These are phyloP conservation scores for Choloepus hoffmanni DNA, from an alignment of 2,113 vertebrate species.

Conservation along the genomic window DNA sequence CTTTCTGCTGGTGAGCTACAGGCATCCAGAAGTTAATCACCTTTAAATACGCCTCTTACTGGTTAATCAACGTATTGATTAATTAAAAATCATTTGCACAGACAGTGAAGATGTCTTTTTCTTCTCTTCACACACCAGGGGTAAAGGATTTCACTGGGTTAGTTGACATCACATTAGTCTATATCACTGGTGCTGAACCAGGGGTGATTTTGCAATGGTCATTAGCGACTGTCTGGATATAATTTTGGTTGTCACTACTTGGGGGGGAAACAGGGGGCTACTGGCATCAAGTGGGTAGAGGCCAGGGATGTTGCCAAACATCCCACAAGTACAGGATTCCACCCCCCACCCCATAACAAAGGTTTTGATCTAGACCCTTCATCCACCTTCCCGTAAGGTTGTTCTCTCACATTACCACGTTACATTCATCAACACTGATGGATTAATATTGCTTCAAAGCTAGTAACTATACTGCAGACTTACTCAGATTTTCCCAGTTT, in stretches of 20 bases:
- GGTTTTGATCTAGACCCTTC: not conserved
- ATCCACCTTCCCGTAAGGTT: not conserved
- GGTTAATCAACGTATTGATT: not conserved
- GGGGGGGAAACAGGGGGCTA: no score
- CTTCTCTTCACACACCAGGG: not conserved
- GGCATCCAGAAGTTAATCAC: not conserved
- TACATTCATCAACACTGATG: not conserved
- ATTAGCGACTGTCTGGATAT: not conserved
- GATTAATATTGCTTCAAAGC: not conserved
- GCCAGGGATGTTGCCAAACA: not conserved
- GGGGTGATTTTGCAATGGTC: not conserved
- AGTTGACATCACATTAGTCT: not conserved
- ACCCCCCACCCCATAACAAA: not conserved
- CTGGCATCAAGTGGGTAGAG: not conserved
- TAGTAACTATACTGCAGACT: not conserved
- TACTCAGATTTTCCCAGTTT: not conserved
- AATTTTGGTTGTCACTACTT: not conserved
- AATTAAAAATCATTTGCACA: not conserved
- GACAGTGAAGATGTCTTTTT: not conserved
- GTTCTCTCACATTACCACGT: not conserved
- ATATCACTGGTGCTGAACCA: not conserved
- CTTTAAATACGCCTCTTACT: not conserved
- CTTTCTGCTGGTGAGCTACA: conserved; percentile 68
- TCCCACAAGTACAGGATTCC: not conserved
- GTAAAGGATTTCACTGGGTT: not conserved